Conservation (phyloP, 2,888 invertebrate species). For the Ormia ochracea region DNA sequence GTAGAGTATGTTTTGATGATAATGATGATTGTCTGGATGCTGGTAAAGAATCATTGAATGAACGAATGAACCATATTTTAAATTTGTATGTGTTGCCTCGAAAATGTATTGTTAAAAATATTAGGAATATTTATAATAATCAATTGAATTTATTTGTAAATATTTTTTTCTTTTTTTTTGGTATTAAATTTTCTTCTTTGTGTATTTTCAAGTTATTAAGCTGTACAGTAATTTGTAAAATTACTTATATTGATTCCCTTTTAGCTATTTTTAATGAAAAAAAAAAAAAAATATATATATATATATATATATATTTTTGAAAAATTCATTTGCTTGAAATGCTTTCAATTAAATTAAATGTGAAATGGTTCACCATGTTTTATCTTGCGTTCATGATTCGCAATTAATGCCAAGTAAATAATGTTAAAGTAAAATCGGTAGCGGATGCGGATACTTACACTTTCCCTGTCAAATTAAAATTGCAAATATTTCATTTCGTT, state of each 20-base stretch:
- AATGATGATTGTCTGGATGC: slow-evolving; percentile 2
- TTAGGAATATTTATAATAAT: slow-evolving; percentile 52
- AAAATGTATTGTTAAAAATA: slow-evolving; percentile 10
- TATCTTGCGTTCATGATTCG: no score
- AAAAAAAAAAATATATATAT: no score
- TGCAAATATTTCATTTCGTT: no score
- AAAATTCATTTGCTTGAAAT: no score
- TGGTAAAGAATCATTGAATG: slow-evolving; percentile 6
- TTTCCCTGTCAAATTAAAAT: no score
- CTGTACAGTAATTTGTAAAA: slow-evolving; percentile 10
- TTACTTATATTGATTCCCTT: neutral
- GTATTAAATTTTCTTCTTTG: no score
- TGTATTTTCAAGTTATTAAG: slow-evolving; percentile 1
- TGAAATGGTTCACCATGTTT: no score
- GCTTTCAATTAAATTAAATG: no score
- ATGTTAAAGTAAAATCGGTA: no score
- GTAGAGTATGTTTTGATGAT: slow-evolving; percentile 18
- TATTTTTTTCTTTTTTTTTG: neutral
- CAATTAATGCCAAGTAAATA: no score
- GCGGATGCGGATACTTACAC: no score
- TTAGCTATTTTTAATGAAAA: neutral
- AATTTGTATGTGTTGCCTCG: neutral
- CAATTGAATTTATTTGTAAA: slow-evolving; percentile 39
- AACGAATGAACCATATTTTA: slow-evolving; percentile 5
- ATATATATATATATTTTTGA: no score